A percentile compares a stretch with the other conserved stretches of the same genome.
Evolutionary conservation across 2,888 invertebrate species (phyloP).

Genomic region (Netelia melanura): DNA sequence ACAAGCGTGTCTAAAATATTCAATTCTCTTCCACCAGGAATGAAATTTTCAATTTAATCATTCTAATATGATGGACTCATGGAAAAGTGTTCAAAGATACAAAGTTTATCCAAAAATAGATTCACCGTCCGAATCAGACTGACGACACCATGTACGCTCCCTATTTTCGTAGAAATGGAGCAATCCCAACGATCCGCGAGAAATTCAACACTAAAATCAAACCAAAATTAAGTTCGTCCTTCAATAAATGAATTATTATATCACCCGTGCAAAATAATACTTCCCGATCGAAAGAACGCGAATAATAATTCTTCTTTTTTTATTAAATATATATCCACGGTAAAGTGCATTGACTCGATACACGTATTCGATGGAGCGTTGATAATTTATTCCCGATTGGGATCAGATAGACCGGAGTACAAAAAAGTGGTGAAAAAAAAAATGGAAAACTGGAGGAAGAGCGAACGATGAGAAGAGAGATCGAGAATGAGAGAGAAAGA

Average conservation of each 20-base stretch:
- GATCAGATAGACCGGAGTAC: constrained; percentile 14
- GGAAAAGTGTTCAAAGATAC: too few relatives aligned
- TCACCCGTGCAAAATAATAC: constrained; percentile 33
- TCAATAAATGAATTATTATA: constrained; percentile 45
- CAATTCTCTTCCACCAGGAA: too few relatives aligned
- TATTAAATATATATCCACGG: not conserved
- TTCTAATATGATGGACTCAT: too few relatives aligned
- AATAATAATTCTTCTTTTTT: constrained; percentile 25
- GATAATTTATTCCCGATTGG: constrained; percentile 58
- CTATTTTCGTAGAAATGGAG: too few relatives aligned
- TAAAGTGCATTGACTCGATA: constrained; percentile 40
- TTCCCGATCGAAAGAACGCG: constrained; percentile 15
- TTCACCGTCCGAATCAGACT: too few relatives aligned
- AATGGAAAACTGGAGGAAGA: constrained; percentile 29
- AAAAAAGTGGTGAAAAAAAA: constrained; percentile 20
- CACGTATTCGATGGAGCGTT: constrained; percentile 34
- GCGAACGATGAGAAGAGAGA: constrained; percentile 26
- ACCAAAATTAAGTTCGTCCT: not conserved
- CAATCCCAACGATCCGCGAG: too few relatives aligned
- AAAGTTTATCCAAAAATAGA: too few relatives aligned
- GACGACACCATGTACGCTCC: too few relatives aligned
- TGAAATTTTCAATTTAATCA: too few relatives aligned
- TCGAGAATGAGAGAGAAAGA: constrained; percentile 2
- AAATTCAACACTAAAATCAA: too few relatives aligned
- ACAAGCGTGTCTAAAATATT: too few relatives aligned